Conservation (phyloP, 2,113 vertebrate genomes). For the Columbina picui region DNA sequence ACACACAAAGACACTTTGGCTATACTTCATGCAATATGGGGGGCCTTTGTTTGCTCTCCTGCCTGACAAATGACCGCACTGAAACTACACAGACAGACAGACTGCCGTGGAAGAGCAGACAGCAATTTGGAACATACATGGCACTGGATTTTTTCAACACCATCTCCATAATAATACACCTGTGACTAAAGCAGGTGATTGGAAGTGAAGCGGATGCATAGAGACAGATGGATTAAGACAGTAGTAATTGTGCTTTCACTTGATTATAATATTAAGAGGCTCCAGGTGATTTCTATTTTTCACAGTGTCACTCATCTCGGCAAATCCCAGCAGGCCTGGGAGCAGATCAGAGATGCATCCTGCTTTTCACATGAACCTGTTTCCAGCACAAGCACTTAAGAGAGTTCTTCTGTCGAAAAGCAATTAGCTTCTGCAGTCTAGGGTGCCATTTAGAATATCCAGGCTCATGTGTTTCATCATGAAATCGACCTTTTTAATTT, state of each 20-base stretch:
- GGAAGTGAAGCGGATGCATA: slow-evolving; percentile 3
- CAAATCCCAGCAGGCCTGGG: slow-evolving; percentile 63
- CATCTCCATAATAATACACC: slow-evolving; percentile 44
- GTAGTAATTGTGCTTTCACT: slow-evolving; percentile 58
- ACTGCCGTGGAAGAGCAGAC: background rate
- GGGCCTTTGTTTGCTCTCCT: slow-evolving; percentile 5
- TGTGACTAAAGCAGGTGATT: slow-evolving; percentile 55
- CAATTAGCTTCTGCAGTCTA: slow-evolving; percentile 77
- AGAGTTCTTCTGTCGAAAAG: slow-evolving; percentile 69
- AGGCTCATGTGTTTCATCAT: slow-evolving; percentile 72
- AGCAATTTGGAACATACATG: background rate
- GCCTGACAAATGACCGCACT: background rate
- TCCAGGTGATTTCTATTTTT: slow-evolving; percentile 70
- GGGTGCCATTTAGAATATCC: slow-evolving; percentile 77
- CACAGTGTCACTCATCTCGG: slow-evolving; percentile 35
- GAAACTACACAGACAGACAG: background rate
- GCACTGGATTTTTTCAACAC: background rate
- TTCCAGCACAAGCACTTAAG: slow-evolving; percentile 60
- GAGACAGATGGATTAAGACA: slow-evolving; percentile 65
- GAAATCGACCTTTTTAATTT: slow-evolving; percentile 82
- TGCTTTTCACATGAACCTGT: slow-evolving; percentile 41
- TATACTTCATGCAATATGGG: background rate
- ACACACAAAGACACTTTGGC: background rate
- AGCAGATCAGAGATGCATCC: slow-evolving; percentile 28
- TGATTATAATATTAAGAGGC: slow-evolving; percentile 65